A percentile compares a stretch with the other conserved stretches of the same genome.
phyloP scores from a whole-genome alignment of 2,113 vertebrate genomes.

The Ictalurus furcatus region DNA sequence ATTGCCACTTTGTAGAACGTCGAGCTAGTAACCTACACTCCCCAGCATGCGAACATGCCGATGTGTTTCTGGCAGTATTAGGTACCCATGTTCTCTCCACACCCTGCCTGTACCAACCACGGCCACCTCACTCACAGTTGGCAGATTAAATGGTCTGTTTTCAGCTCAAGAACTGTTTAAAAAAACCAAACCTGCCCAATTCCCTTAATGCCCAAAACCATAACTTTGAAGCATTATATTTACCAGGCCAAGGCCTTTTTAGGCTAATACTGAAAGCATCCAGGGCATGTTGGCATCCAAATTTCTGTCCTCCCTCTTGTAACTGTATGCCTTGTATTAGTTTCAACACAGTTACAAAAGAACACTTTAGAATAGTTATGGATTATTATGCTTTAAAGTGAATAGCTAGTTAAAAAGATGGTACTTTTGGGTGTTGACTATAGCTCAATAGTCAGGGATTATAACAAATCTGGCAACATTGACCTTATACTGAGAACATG shows the following conservation, averaged over 20 bases:
- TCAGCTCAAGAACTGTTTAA: not conserved
- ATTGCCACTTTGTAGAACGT: not conserved
- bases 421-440: too few relatives aligned
- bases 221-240: constrained; percentile 2
- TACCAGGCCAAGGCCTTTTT: not conserved
- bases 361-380: not conserved
- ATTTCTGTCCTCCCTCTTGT: not conserved
- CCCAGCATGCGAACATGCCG: not conserved
- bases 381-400: not conserved
- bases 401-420: not conserved
- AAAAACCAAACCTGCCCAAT: not conserved
- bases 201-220: not conserved
- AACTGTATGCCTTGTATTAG: not conserved
- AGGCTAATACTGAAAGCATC: not conserved
- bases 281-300: not conserved
- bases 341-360: not conserved
- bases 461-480: constrained; percentile 5
- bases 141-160: constrained; percentile 9
- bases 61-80: not conserved
- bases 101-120: constrained; percentile 14
- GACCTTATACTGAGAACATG: constrained; percentile 24
- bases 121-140: constrained; percentile 19
- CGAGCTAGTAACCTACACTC: not conserved
- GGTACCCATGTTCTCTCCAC: constrained; percentile 13
- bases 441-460: not conserved